These are phyloP conservation scores for Struthio camelus DNA, from an alignment of 2,113 vertebrate species.

Conservation along the genomic window DNA sequence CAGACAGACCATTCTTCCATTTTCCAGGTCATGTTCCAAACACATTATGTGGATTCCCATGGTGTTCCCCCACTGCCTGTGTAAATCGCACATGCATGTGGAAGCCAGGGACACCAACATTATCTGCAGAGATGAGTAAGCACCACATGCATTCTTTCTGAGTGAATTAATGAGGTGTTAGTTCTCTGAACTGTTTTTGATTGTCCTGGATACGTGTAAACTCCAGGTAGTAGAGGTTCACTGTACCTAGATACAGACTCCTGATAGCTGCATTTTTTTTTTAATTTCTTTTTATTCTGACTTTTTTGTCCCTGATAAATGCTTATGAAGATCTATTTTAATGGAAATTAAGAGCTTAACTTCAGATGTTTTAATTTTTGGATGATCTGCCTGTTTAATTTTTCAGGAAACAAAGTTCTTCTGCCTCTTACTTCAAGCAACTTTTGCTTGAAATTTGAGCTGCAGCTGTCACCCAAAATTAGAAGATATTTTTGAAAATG, in stretches of 20 bases:
- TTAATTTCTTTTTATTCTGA: neutral
- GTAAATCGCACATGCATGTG: neutral
- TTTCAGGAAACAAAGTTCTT: neutral
- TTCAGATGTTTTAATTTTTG: neutral
- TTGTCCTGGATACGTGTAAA: neutral
- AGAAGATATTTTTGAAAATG: neutral
- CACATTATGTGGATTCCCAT: neutral
- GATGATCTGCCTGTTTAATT: neutral
- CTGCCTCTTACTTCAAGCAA: neutral
- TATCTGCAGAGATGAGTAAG: neutral
- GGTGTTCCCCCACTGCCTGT: fast-evolving
- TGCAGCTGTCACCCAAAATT: neutral
- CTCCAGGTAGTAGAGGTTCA: neutral
- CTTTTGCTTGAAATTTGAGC: neutral
- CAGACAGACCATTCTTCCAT: neutral
- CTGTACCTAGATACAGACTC: neutral
- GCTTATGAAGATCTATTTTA: neutral
- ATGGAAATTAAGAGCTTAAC: neutral
- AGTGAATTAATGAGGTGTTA: neutral
- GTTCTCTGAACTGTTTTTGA: neutral
- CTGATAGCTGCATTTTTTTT: neutral
- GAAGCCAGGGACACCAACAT: neutral
- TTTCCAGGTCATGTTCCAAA: neutral
- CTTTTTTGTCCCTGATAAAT: neutral
- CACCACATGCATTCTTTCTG: neutral